Percentiles rank a stretch among this genome's conserved stretches.
Conservation (phyloP, 1,140 invertebrate species). For the Campoletis sonorensis region DNA sequence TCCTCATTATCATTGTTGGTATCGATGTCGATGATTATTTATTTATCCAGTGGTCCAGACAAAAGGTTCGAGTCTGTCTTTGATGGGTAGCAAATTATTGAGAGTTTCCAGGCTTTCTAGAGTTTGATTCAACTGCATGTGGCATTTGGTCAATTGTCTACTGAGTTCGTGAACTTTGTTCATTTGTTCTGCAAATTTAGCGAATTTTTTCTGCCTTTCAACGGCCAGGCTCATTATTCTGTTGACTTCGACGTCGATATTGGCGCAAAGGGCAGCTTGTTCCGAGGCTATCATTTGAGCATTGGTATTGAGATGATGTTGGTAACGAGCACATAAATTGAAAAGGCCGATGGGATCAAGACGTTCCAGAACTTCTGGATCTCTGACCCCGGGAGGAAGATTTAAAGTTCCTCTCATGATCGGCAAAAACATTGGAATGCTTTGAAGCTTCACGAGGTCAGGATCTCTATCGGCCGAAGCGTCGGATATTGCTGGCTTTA, state of each 20-base stretch:
- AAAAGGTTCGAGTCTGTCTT: conserved; percentile 92
- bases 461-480: conserved; percentile 85
- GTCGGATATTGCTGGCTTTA: conserved; percentile 83
- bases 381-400: conserved; percentile 86
- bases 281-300: conserved; percentile 72
- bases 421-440: conserved; percentile 93
- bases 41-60: conserved; percentile 89
- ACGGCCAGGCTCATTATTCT: conserved; percentile 83
- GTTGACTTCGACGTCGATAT: conserved; percentile 84
- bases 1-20: too few relatives aligned
- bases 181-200: conserved; percentile 90
- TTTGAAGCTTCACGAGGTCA: conserved; percentile 86
- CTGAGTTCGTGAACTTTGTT: conserved; percentile 84
- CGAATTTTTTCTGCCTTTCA: conserved; percentile 90
- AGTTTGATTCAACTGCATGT: conserved; percentile 89
- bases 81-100: conserved; percentile 89
- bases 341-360: conserved; percentile 81
- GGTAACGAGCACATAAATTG: conserved; percentile 83
- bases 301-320: conserved; percentile 82
- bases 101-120: conserved; percentile 90
- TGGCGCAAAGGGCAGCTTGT: conserved; percentile 65
- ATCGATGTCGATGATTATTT: conserved; percentile 27
- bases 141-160: conserved; percentile 88
- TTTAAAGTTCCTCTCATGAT: conserved; percentile 94
- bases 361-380: conserved; percentile 92